Conservation (phyloP, 2,113 vertebrate genomes). For the Mungos mungo region DNA sequence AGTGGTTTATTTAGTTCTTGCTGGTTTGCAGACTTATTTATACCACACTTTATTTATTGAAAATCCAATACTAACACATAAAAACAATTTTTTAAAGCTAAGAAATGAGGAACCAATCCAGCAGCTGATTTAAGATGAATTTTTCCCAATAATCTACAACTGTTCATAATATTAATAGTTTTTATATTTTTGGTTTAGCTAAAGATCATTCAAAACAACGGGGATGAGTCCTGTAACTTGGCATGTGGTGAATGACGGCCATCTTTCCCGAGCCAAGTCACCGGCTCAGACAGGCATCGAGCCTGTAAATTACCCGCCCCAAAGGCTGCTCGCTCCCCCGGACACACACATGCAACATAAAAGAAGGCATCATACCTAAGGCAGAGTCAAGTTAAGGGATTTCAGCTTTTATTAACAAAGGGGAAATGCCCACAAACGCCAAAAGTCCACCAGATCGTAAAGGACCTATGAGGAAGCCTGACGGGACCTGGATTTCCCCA, state of each 20-base stretch:
- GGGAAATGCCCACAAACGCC: neutral
- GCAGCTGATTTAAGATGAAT: conserved; percentile 7
- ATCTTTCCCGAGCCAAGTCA: neutral
- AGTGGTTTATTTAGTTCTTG: neutral
- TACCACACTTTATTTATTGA: conserved; percentile 56
- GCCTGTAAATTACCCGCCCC: neutral
- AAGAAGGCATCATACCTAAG: neutral
- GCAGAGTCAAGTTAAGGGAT: neutral
- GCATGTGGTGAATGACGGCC: fast-evolving
- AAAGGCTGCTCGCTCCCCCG: fast-evolving
- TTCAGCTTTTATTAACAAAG: neutral
- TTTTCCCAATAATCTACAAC: conserved; percentile 25
- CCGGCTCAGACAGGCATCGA: neutral
- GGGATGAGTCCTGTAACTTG: neutral
- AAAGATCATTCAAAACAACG: conserved; percentile 40
- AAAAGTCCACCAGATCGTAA: neutral
- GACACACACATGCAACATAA: neutral
- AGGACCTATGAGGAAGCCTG: neutral
- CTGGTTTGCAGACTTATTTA: conserved; percentile 7
- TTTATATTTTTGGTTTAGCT: conserved; percentile 50
- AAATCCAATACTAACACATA: conserved; percentile 60
- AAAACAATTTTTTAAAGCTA: conserved; percentile 63
- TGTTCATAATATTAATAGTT: conserved; percentile 53
- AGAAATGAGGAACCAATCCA: conserved; percentile 63
- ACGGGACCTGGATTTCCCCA: neutral